Percentiles rank a stretch among this genome's conserved stretches.
Conservation (phyloP, 2,888 invertebrate species). For the Toxonevra muliebris region DNA sequence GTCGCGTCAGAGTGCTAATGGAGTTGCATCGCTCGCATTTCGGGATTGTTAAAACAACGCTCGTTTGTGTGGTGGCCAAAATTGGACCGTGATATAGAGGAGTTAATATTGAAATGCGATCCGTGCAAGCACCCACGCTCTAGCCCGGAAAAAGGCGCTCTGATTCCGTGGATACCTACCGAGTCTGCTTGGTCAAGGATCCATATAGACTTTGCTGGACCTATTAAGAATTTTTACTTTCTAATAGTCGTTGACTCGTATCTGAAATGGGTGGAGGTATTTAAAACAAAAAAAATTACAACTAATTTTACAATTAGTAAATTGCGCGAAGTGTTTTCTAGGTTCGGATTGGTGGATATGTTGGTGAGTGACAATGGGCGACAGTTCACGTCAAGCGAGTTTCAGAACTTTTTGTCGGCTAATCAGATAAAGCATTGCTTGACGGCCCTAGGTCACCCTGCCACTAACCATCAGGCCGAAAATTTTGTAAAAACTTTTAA, state of each 20-base stretch:
- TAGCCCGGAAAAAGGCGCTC: constrained; percentile 34
- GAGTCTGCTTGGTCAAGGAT: constrained; percentile 31
- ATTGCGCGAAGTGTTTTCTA: constrained; percentile 35
- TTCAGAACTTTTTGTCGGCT: too few species aligned
- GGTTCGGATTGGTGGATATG: constrained; percentile 33
- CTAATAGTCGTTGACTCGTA: constrained; percentile 37
- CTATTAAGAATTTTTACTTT: constrained; percentile 32
- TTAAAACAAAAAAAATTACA: constrained; percentile 39
- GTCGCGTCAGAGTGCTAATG: constrained; percentile 13
- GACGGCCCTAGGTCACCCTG: constrained; percentile 31
- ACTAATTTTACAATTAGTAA: constrained; percentile 30
- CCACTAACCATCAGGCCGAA: constrained; percentile 11
- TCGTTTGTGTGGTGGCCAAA: constrained; percentile 39
- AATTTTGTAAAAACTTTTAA: constrained; percentile 16
- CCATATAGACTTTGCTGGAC: constrained; percentile 40
- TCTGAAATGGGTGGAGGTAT: constrained; percentile 40
- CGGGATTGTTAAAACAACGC: constrained; percentile 36
- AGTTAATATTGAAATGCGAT: constrained; percentile 30
- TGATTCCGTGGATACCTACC: constrained; percentile 36
- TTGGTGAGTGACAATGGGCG: constrained; percentile 40
- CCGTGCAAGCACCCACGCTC: constrained; percentile 34
- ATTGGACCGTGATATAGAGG: constrained; percentile 34
- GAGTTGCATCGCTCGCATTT: constrained; percentile 29
- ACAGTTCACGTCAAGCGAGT: too few species aligned
- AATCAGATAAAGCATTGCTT: too few species aligned